These are phyloP conservation scores for Spisula subtruncata DNA, from an alignment of 2,888 invertebrate genomes.

Conservation along the genomic window DNA sequence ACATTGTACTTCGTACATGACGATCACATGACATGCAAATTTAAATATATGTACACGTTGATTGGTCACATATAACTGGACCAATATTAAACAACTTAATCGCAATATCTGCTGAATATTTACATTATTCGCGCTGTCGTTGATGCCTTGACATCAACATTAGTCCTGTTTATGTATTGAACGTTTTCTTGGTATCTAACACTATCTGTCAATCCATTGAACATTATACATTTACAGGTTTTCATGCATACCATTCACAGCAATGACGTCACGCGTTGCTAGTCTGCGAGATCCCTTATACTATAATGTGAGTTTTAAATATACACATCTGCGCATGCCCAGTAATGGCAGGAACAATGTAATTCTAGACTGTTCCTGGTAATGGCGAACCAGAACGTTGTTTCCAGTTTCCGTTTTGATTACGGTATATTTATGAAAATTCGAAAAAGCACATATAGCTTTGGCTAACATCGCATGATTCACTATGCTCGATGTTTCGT, in stretches of 20 bases:
- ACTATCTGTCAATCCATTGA: no score
- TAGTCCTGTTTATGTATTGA: no score
- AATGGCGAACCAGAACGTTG: not conserved
- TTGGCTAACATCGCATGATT: not conserved
- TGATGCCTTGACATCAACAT: no score
- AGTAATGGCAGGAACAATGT: no score
- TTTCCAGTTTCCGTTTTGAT: not conserved
- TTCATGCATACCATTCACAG: no score
- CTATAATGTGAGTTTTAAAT: not conserved
- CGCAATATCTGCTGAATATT: no score
- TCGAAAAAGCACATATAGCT: not conserved
- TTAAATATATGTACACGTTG: not conserved
- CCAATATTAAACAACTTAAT: not conserved
- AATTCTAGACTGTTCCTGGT: no score
- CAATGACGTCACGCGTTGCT: no score
- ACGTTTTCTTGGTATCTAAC: no score
- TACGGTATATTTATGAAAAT: not conserved
- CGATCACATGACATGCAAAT: constrained; percentile 2
- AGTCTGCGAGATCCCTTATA: no score
- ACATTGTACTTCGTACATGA: not conserved
- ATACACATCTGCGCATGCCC: not conserved
- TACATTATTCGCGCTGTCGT: no score
- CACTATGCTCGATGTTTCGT: not conserved
- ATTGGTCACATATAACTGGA: not conserved
- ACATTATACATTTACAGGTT: no score